Base-by-base conservation (phyloP, 2,797 vertebrate species). In the Poecilia picta region DNA sequence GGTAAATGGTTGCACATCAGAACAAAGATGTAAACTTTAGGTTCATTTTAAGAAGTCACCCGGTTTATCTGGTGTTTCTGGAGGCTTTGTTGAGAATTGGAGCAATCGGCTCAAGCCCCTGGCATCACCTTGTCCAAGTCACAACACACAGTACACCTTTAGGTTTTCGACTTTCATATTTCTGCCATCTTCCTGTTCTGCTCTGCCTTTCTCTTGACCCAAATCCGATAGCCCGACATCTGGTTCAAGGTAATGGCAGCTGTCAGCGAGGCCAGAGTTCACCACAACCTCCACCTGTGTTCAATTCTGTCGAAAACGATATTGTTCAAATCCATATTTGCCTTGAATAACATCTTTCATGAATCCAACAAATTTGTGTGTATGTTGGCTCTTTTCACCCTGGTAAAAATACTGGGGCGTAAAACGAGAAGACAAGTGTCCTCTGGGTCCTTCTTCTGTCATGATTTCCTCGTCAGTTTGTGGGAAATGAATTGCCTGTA, bases 211-310 rank as follows among this genome's bases (percentile, higher is more conserved):
- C 43, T 70, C 41, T 76, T 84, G 82, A 86, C 87, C 78, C 87
- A 78, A 83, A 89, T 87, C 74, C 86, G 87, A 90, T 91, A 86
- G 89, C 79, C 53, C 72, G 88, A 90, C 92, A 92, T 93, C 91
- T 94, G 92, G 89, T 90, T 91, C 77, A 88, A 89, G 90, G 90
- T 89, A 93, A 86, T 80, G 11, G 74, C 80, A 86, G 89, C 90
- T 92, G 89, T 89, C 82, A 85, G 81, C 78, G 2, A 80, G 86
- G 83, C 79, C 77, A 78, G 79, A 79, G 85, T 91, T 87, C 78
- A 64, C 62, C 2, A n/a, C 59, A 46, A 82, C 83, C 84, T 70
- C 81, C 79, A 76, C 82, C 83, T 75, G 80, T 72, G 62, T 71
- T 59, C 47, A 51, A 5, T 77, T 85, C 71, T 80, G 80, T 81